Evolutionary conservation across 2,797 vertebrate species (phyloP).

Genomic region (Rhinogobio ventralis): DNA sequence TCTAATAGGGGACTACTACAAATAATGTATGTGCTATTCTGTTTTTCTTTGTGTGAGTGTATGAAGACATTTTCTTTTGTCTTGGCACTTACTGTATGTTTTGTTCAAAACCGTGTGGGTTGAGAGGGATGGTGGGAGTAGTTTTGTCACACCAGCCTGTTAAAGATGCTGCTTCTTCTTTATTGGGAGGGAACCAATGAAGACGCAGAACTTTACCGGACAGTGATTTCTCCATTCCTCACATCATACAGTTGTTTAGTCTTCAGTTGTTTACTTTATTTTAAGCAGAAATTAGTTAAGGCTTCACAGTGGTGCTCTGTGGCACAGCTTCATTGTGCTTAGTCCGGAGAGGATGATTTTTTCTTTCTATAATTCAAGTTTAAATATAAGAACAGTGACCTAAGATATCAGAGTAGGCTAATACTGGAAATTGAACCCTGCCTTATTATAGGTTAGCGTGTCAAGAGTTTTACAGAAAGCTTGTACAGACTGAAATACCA

Average conservation of each 20-base stretch:
- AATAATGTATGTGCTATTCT: conserved; percentile 70
- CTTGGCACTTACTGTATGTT: conserved; percentile 65
- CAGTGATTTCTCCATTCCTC: conserved; percentile 66
- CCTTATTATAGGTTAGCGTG: conserved; percentile 47
- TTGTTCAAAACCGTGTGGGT: conserved; percentile 44
- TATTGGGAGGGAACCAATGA: conserved; percentile 79
- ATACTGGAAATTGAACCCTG: conserved; percentile 50
- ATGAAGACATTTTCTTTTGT: conserved; percentile 67
- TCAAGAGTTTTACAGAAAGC: conserved; percentile 37
- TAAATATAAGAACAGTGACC: conserved; percentile 64
- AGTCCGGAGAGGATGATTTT: conserved; percentile 28
- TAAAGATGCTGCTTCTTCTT: conserved; percentile 71
- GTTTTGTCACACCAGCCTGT: conserved; percentile 65
- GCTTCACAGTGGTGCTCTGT: conserved; percentile 44
- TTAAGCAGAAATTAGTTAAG: conserved; percentile 38
- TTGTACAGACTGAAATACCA: conserved; percentile 24
- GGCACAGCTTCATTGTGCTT: conserved; percentile 31
- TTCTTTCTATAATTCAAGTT: conserved; percentile 64
- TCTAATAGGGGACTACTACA: conserved; percentile 60
- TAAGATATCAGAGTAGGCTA: conserved; percentile 37
- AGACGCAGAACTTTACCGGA: conserved; percentile 70
- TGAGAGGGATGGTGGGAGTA: conserved; percentile 66
- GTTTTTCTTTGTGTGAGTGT: conserved; percentile 70
- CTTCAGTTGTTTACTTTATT: conserved; percentile 46
- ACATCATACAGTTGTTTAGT: conserved; percentile 37